Conservation (phyloP, 64 coral and sea anemone species). For the Actinia tenebrosa region DNA sequence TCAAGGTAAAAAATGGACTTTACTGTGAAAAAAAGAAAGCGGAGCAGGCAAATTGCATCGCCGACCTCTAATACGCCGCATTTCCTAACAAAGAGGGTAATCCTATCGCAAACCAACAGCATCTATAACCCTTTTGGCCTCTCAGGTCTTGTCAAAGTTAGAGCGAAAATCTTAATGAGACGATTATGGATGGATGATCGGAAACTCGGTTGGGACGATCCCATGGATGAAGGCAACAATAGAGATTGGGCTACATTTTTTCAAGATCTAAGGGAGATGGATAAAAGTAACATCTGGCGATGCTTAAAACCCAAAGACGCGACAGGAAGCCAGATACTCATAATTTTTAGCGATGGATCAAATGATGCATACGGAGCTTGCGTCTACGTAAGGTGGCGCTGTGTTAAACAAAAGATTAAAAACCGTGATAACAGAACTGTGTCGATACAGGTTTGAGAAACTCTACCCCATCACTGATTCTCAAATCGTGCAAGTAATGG, state of each 20-base stretch:
- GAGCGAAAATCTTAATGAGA: constrained; percentile 35
- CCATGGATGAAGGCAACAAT: constrained; percentile 6
- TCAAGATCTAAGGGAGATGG: background rate
- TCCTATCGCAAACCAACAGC: constrained; percentile 11
- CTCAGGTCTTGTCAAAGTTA: background rate
- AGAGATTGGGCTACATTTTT: background rate
- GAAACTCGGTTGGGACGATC: constrained; percentile 27
- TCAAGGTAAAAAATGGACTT: background rate
- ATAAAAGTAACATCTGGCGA: background rate
- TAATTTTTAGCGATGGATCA: constrained; percentile 41
- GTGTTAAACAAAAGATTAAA: no score
- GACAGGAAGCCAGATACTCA: background rate
- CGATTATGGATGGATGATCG: background rate
- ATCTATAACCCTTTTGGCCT: constrained; percentile 17
- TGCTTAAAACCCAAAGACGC: background rate
- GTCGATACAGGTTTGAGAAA: no score
- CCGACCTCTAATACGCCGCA: background rate
- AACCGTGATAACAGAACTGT: no score
- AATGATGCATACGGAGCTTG: constrained; percentile 20
- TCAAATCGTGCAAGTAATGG: no score
- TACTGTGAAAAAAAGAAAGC: background rate
- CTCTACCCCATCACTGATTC: no score
- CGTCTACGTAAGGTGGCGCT: constrained; percentile 21
- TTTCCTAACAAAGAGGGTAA: background rate
- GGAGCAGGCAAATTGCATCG: background rate